These are phyloP conservation scores for Bombus superbus DNA, from an alignment of 1,140 invertebrate species.

Conservation along the genomic window DNA sequence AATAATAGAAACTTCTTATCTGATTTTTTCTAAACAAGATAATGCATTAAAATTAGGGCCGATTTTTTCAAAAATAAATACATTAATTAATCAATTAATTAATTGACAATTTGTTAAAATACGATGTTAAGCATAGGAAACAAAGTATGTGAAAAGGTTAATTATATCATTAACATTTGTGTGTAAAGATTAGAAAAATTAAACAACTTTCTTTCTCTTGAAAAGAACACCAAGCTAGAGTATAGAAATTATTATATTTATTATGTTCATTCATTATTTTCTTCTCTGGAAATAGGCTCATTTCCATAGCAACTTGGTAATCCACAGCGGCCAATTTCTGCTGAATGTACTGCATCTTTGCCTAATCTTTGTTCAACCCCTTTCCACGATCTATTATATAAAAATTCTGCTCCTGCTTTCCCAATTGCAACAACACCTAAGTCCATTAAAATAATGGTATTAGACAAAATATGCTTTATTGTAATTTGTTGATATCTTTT, in stretches of 20 bases:
- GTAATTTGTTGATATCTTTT: neutral
- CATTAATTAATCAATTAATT: neutral
- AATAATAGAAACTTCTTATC: neutral
- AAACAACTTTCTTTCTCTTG: neutral
- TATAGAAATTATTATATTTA: conserved; percentile 33
- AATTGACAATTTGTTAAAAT: neutral
- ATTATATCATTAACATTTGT: neutral
- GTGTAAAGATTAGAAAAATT: neutral
- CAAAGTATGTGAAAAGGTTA: too few species aligned
- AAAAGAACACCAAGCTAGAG: neutral
- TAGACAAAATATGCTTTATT: neutral
- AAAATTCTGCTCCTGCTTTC: conserved; percentile 83
- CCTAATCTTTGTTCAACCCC: conserved; percentile 89
- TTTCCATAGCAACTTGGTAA: conserved; percentile 83
- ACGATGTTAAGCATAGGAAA: too few species aligned
- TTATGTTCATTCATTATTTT: conserved; percentile 17
- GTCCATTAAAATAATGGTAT: conserved; percentile 27
- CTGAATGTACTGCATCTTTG: conserved; percentile 85
- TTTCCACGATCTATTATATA: conserved; percentile 87
- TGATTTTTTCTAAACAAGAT: neutral
- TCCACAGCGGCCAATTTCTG: conserved; percentile 86
- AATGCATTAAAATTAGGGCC: neutral
- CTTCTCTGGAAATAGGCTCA: conserved; percentile 66
- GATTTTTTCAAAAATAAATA: too few species aligned
- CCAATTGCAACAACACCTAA: conserved; percentile 80